phyloP scores from a whole-genome alignment of 2,888 invertebrate species.

The Periphyllus acericola region DNA sequence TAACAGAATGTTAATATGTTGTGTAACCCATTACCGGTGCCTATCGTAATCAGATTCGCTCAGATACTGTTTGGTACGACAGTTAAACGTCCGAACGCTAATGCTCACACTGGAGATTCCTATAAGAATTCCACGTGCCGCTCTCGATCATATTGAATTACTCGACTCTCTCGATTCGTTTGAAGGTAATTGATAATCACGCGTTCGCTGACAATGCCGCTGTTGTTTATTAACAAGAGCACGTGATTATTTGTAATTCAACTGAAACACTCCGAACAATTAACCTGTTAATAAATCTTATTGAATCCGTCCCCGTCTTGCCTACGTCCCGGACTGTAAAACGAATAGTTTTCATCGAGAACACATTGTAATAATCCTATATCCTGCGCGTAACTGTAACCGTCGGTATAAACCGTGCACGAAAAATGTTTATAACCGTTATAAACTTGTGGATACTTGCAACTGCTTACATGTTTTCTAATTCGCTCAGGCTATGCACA shows the following conservation, averaged over 20 bases:
- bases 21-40: neutral
- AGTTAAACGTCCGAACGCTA: neutral
- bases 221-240: neutral
- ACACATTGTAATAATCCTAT: too few species aligned
- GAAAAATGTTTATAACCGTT: too few species aligned
- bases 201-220: neutral
- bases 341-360: too few species aligned
- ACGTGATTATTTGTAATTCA: neutral
- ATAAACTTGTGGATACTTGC: too few species aligned
- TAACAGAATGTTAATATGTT: neutral
- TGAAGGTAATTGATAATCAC: neutral
- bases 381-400: too few species aligned
- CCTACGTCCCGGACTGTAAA: too few species aligned
- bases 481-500: too few species aligned
- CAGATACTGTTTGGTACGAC: neutral
- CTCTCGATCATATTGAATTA: neutral
- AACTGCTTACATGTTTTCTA: too few species aligned
- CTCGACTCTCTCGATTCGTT: neutral
- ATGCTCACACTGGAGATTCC: neutral
- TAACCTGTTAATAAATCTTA: neutral
- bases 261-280: neutral
- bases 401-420: too few species aligned
- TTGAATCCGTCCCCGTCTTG: too few species aligned
- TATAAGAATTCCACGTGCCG: neutral
- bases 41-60: neutral